phyloP scores from a whole-genome alignment of 2,797 vertebrate genomes.

The Gastrophryne carolinensis region DNA sequence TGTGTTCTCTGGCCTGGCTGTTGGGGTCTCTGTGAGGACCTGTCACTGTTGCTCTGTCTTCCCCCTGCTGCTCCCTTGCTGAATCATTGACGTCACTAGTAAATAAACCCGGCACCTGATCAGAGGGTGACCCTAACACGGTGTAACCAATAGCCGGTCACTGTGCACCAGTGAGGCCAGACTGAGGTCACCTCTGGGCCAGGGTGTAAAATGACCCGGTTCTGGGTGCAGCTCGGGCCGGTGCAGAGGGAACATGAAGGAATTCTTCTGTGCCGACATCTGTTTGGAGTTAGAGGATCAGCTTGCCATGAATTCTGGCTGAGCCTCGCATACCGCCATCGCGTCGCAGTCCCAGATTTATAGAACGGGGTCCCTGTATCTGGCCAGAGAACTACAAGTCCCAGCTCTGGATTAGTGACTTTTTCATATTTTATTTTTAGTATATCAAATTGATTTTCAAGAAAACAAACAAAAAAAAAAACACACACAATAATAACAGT shows the following conservation, averaged over 20 bases:
- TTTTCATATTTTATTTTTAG: too few relatives aligned
- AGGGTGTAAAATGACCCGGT: not conserved
- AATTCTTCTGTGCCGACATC: not conserved
- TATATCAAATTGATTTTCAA: too few relatives aligned
- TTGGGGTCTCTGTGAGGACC: too few relatives aligned
- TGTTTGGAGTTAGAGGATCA: slow-evolving; percentile 16
- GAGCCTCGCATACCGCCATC: not conserved
- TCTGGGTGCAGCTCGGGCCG: not conserved
- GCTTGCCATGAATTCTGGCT: not conserved
- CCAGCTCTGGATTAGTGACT: too few relatives aligned
- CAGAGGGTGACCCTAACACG: not conserved
- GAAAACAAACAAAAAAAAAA: too few relatives aligned
- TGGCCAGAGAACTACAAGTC: not conserved
- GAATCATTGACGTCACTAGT: not conserved
- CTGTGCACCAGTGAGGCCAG: not conserved
- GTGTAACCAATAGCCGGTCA: too few relatives aligned
- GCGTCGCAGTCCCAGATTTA: not conserved
- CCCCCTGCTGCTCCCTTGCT: not conserved
- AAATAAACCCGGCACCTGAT: not conserved
- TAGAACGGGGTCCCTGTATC: not conserved
- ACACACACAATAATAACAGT: too few relatives aligned
- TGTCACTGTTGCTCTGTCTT: too few relatives aligned
- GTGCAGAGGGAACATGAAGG: not conserved
- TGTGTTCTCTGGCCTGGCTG: not conserved
- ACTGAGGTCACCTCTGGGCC: not conserved